Percentiles rank a stretch among this genome's conserved stretches.
Evolutionary conservation across 53 echinoderm and acorn worm species (phyloP).

Genomic region (Echinometra lucunter): DNA sequence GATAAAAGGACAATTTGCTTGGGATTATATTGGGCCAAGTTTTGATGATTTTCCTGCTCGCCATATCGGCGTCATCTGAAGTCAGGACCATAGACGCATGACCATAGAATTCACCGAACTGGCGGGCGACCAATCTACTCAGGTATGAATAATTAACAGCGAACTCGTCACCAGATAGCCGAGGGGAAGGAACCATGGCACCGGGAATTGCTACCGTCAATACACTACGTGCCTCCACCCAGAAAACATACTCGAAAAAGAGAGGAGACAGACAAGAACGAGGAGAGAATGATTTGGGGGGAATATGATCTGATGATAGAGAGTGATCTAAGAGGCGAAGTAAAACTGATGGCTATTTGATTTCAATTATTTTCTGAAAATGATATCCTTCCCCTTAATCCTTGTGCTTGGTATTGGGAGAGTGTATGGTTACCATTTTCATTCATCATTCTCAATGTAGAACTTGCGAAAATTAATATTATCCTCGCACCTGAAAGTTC

Average conservation of each 20-base stretch:
- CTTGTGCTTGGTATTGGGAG: neutral
- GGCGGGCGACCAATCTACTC: neutral
- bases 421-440: neutral
- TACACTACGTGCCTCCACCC: slow-evolving; percentile 1
- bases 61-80: slow-evolving; percentile 6
- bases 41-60: slow-evolving; percentile 1
- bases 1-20: neutral
- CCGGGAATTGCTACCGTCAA: neutral
- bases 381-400: neutral
- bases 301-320: neutral
- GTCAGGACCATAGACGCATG: neutral
- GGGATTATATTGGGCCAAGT: neutral
- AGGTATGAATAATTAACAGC: slow-evolving; percentile 8
- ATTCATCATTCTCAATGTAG: neutral
- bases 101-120: neutral
- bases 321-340: neutral
- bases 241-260: neutral
- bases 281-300: neutral
- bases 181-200: neutral
- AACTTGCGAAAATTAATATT: neutral
- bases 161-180: neutral
- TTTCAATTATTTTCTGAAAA: neutral
- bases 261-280: neutral
- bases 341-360: neutral
- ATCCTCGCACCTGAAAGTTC: neutral